Percentiles rank a stretch among this genome's conserved stretches.
Evolutionary conservation across 1,140 invertebrate species (phyloP).

Genomic region (Zaprionus kolodkinae): DNA sequence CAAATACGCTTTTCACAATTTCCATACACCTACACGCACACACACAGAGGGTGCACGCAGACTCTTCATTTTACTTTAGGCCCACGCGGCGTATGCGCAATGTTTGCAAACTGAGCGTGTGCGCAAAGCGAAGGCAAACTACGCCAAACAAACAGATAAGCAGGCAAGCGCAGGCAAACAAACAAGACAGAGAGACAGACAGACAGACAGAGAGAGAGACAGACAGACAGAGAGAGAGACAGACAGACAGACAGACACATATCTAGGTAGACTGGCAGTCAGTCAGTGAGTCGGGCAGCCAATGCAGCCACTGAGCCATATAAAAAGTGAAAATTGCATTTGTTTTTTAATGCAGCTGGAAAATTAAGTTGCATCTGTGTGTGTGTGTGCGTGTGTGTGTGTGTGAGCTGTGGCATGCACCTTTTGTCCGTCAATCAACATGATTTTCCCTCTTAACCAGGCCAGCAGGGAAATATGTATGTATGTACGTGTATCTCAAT

Average conservation of each 20-base stretch:
- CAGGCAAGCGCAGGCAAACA: slow-evolving; percentile 41
- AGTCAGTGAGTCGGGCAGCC: slow-evolving; percentile 57
- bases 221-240: slow-evolving; percentile 27
- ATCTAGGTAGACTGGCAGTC: slow-evolving; percentile 29
- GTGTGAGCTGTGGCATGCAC: background rate
- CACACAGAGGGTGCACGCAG: slow-evolving; percentile 19
- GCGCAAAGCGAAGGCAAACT: slow-evolving; percentile 45
- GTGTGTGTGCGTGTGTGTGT: slow-evolving; percentile 12
- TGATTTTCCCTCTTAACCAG: background rate
- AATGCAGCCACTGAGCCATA: slow-evolving; percentile 46
- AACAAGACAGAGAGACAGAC: slow-evolving; percentile 26
- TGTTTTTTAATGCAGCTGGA: slow-evolving; percentile 68
- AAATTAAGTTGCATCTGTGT: slow-evolving; percentile 59
- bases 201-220: slow-evolving; percentile 45
- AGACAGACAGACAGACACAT: slow-evolving; percentile 33
- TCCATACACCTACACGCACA: slow-evolving; percentile 43
- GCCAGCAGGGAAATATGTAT: slow-evolving; percentile 7
- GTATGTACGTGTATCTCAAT: background rate
- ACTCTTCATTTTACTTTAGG: slow-evolving; percentile 70
- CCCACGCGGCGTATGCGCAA: slow-evolving; percentile 72
- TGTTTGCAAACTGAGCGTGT: slow-evolving; percentile 62
- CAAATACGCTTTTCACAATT: slow-evolving; percentile 81
- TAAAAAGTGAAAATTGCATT: slow-evolving; percentile 82
- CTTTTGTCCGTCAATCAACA: slow-evolving; percentile 12
- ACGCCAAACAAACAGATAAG: slow-evolving; percentile 44